Percentiles rank a stretch among this genome's conserved stretches.
Evolutionary conservation across 2,888 invertebrate species (phyloP).

Genomic region (Tenthredo scrophulariae): DNA sequence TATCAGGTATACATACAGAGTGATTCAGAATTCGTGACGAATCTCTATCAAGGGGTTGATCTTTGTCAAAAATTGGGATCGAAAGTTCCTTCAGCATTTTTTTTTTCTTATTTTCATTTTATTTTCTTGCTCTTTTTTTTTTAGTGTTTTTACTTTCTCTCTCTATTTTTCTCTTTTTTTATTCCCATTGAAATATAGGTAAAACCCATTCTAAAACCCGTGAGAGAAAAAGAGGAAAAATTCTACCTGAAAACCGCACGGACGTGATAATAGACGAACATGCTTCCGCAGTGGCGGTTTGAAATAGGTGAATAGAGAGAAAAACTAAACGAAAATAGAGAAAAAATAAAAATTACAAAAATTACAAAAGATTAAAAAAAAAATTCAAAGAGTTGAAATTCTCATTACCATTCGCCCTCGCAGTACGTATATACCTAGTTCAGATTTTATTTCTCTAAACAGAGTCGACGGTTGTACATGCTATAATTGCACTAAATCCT

Average conservation of each 20-base stretch:
- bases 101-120: too few relatives aligned
- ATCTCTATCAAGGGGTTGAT: too few relatives aligned
- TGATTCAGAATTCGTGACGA: too few relatives aligned
- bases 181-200: not conserved
- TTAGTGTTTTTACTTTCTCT: not conserved
- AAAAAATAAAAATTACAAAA: not conserved
- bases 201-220: not conserved
- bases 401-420: conserved; percentile 4
- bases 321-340: not conserved
- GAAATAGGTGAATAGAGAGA: not conserved
- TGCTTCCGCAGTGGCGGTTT: not conserved
- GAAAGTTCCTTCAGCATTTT: too few relatives aligned
- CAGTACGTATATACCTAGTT: not conserved
- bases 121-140: not conserved
- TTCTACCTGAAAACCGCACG: not conserved
- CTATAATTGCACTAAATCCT: conserved; percentile 1
- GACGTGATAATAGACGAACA: conserved; percentile 5
- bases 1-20: not conserved
- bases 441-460: not conserved
- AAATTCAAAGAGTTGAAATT: not conserved
- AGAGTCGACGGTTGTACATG: not conserved
- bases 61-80: too few relatives aligned
- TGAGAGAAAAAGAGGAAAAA: not conserved
- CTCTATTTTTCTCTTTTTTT: not conserved
- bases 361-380: not conserved